Evolutionary conservation across 2,888 invertebrate species (phyloP), one percentile per base, ranked within the genome.

Genomic region (Papilio demoleus): DNA sequence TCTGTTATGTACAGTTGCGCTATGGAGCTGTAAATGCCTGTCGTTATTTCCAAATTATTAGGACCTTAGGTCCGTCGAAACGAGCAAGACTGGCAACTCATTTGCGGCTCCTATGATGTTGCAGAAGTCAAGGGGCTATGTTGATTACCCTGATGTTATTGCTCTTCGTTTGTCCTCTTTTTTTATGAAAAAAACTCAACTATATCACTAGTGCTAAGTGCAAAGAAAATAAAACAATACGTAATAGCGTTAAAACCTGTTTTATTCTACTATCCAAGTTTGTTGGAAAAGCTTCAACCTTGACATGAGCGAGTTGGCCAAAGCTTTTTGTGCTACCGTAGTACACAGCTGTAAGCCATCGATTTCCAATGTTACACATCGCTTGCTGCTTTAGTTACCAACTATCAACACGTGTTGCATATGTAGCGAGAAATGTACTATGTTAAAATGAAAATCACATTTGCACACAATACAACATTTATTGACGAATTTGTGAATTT

Each of bases 241-340:
- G 11, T 2, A 4, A 2, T 38, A 56, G 3, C 2, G 0, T 19
- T 27, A 17, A 45, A 62, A 45, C 42, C 40, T 27, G 27, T 61
- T 61, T 31, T 19, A 61, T n/a, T 27, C 27, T 14, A 53, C 24
- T 6, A 27, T n/a, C 53, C 22, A 47, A 47, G 47, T 53, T 53
- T 24, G 59, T 47, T 47, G n/a, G 19, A 42, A 66, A 59, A 6
- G 59, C 12, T 36, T 60, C 31, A 36, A 60, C 66, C 66, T 66
- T 66, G 66, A 66, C 66, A 60, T 27, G 38, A 60, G 36, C 45
- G 17, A 56, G 56, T 40, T 19, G 56, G 17, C 38, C 34, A 34
- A 66, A 60, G 60, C 66, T 66, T 66, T 66, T 38, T 65, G 31
- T 65, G 14, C 17, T 64, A 40, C 65, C 40, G 56, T 66, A 38